Evolutionary conservation across 2,113 vertebrate genomes (phyloP), one percentile per base, ranked within the genome.

Genomic region (Anoplopoma fimbria): DNA sequence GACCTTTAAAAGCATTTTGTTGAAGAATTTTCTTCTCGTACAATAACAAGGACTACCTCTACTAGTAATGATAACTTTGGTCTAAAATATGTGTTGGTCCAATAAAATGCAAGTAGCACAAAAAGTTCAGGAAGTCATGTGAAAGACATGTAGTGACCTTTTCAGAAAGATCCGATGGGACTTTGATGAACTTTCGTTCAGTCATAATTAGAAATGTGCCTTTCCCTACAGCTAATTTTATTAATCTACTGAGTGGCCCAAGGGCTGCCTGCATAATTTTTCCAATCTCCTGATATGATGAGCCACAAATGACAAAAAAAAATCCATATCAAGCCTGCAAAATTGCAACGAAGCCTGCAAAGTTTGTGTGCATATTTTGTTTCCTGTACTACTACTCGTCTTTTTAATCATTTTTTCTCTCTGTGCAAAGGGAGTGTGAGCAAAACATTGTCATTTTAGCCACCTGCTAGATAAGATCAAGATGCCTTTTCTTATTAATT

Each of bases 391-490:
- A 34, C 42, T 38, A 0, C 36, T 29, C 75, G 31, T 13, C 15
- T 31, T 55, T 12, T 61, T 45, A 42, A 29, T 34, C 34, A 25
- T 72, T 1, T 3, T 27, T 68, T 77, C 45, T 74, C 8, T 9
- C 9, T 73, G 4, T 79, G 2, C 31, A 62, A 74, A 75, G 2
- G 9, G 2, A 40, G 67, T 61, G 2, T 6, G 13, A 49, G 31
- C 29, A 69, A 27, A 78, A 38, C 17, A 25, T 4, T 21, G 42
- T 8, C 23, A 61, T 60, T 51, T 77, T 23, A 38, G 33, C 74
- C 79, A 90, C 69, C 88, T 90, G 82, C 64, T 63, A 27, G 40
- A 84, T 69, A n/a, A 51, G 21, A 85, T 77, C 33, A 77, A 57
- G 62, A 40, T 81, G 42, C 25, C 53, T 49, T 33, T 77, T 65